Base-by-base conservation (phyloP, 2,888 invertebrate species). In the Reticulitermes lucifugus region DNA sequence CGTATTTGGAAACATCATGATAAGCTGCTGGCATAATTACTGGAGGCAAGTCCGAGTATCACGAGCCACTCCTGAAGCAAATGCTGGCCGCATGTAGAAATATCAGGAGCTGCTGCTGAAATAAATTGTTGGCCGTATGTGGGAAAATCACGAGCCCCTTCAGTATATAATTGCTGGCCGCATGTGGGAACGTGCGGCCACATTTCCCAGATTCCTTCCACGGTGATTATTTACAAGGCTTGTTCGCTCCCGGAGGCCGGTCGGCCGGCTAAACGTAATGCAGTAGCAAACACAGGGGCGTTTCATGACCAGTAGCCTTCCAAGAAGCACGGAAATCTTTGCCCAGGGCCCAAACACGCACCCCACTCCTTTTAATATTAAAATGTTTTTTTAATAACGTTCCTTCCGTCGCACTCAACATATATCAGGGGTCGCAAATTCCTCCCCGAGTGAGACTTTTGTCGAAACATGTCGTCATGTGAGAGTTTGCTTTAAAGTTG, bases 151-250 rank as follows among this genome's bases (percentile, higher is more conserved):
- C 21, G 60, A n/a, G 22, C 60, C 60, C 21, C 60, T 22, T 18
- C 55, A 59, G 14, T 6, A n/a, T 60, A 18, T 60, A 21, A 60
- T 46, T 60, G n/a, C 60, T 25, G 25, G 65, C 65, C 65, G 65
- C 65, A n/a, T 25, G 65, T 73, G 73, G 73, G 73, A 73, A 73
- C 21, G 46, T 41, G 77, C 46, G 22, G 77, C 51, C 18, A 55
- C 73, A 73, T 73, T 41, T 35, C 73, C 73, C 10, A 73, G 41
- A 73, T 73, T 73, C 73, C 41, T 73, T 73, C 43, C 73, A 43
- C 73, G 41, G 43, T 73, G n/a, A 80, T 80, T 60, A 80, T 80
- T 80, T 80, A 80, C 80, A 80, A 80, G 35, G 80, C 80, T 80
- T 60, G 80, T 80, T 80, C 80, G 25, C 21, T 70, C 81, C 81